Conservation (phyloP, 1,140 invertebrate genomes). For the Ips typographus region DNA sequence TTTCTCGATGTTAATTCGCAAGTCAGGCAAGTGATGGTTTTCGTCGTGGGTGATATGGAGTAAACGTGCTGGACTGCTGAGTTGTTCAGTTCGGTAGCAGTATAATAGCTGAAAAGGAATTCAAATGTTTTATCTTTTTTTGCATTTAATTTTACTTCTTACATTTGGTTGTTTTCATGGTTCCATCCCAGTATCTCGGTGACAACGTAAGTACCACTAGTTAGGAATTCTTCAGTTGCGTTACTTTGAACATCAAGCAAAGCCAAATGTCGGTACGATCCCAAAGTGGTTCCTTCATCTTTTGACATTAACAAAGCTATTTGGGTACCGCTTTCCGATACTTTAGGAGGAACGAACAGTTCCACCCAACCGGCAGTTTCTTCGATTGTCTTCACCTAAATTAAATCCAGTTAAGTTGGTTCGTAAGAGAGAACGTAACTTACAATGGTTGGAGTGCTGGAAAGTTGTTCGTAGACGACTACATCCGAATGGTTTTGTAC, state of each 20-base stretch:
- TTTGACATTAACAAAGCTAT: conserved; percentile 60
- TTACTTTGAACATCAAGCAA: conserved; percentile 53
- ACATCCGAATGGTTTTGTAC: conserved; percentile 68
- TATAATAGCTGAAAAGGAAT: conserved; percentile 61
- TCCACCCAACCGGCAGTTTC: conserved; percentile 73
- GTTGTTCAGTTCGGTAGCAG: conserved; percentile 63
- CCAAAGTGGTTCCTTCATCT: conserved; percentile 56
- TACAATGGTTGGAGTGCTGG: conserved; percentile 27
- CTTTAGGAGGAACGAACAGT: conserved; percentile 60
- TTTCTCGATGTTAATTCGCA: conserved; percentile 55
- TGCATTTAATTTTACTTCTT: conserved; percentile 45
- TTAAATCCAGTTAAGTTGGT: conserved; percentile 15
- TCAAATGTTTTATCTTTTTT: not conserved
- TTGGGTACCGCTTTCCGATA: conserved; percentile 57
- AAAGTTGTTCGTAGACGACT: conserved; percentile 40
- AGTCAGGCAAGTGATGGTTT: conserved; percentile 59
- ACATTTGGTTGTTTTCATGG: conserved; percentile 64
- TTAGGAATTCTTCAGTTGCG: conserved; percentile 59
- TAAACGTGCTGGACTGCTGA: conserved; percentile 66
- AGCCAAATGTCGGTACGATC: conserved; percentile 68
- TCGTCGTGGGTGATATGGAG: conserved; percentile 48
- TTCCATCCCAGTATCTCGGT: conserved; percentile 80
- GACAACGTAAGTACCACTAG: conserved; percentile 74
- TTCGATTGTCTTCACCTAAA: conserved; percentile 48
- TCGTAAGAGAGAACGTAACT: conserved; percentile 12